Base-by-base conservation (phyloP, 2,113 vertebrate species). In the Oceanodroma tethys region DNA sequence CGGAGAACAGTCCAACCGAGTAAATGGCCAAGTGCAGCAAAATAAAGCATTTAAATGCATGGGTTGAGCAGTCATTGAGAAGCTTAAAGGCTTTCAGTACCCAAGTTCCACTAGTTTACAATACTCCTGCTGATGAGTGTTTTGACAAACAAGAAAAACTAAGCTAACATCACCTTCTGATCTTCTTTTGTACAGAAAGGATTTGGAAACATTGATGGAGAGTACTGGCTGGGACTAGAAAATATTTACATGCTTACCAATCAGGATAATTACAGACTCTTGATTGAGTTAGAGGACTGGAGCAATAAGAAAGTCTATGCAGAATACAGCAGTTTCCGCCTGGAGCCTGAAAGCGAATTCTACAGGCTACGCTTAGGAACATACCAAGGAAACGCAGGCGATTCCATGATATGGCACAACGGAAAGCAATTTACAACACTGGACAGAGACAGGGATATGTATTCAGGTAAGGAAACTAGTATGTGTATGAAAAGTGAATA, bases 231-330 rank as follows among this genome's bases (percentile, higher is more conserved):
- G 80, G 99, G 99, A 47, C 96, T 99, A 83, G 99, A 99, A 91
- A 99, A 99, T 59, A 99, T 99, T 97, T 99, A 99, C 93, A 98
- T 98, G 98, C 98, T 99, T 86, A 99, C 98, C 62, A 99, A 99
- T 85, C 99, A 99, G 96, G 99, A 99, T 4, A 99, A 99, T 97
- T 99, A 99, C 91, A 99, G 99, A 88, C 91, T 99, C 83, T 93
- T 99, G 98, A 98, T 99, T 48, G 99, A 99, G 97, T 83, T 99
- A 95, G 99, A 99, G 98, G 99, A 99, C 98, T 99, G 99, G 99
- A 98, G 98, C 73, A 99, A 99, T 90, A 99, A 99, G 96, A 99
- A 99, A 93, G 99, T 99, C 36, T 99, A 99, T 0, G 99, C 99
- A 0, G 99, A 99, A 98, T 99, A 99, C 80, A 99, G 99, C 97